A percentile compares a stretch with the other conserved stretches of the same genome.
phyloP scores from a whole-genome alignment of 1,140 invertebrate species.

The Parasteatoda tepidariorum region DNA sequence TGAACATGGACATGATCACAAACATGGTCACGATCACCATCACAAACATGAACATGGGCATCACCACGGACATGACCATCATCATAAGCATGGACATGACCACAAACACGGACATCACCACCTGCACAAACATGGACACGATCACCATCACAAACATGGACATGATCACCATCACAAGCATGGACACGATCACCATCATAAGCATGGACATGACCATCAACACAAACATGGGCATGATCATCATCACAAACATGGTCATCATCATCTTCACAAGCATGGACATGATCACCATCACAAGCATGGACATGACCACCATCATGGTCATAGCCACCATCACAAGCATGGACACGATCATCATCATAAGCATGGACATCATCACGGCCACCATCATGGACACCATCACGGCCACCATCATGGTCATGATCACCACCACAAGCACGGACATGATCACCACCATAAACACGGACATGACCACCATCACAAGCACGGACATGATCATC shows the following conservation, averaged over 20 bases:
- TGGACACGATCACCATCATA: neutral
- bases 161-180: slow-evolving; percentile 8
- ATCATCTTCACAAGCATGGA: neutral
- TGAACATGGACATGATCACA: slow-evolving; percentile 5
- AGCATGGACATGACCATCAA: neutral
- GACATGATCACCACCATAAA: neutral
- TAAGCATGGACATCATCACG: neutral
- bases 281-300: neutral
- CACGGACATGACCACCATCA: neutral
- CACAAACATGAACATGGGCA: slow-evolving; percentile 17
- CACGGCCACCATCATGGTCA: neutral
- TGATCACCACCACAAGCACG: neutral
- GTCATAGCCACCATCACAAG: neutral
- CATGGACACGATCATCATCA: neutral
- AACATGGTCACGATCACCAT: slow-evolving; percentile 3
- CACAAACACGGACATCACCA: neutral
- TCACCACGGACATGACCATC: slow-evolving; percentile 3
- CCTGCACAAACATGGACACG: neutral
- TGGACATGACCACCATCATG: neutral
- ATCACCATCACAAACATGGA: neutral
- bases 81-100: slow-evolving; percentile 7
- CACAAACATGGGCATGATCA: neutral
- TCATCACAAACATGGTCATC: neutral
- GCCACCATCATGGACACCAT: neutral
- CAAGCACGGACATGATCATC: neutral